Evolutionary conservation across 2,888 invertebrate species (phyloP).

Genomic region (Pheosia tremula): DNA sequence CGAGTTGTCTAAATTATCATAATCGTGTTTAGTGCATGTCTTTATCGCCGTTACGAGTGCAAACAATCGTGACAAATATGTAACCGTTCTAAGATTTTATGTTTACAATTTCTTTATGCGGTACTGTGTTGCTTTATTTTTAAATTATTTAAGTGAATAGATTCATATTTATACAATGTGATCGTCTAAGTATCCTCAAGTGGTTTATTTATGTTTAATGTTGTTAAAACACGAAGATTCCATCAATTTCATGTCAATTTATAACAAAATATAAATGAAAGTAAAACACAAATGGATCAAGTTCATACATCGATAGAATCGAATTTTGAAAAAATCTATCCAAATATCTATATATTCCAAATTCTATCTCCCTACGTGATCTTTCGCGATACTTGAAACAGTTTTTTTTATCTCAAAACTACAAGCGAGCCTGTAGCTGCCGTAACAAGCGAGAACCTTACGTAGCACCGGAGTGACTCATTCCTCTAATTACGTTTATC

Average conservation of each 20-base stretch:
- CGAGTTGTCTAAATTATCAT: constrained; percentile 26
- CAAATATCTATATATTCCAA: too few species aligned
- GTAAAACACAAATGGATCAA: too few species aligned
- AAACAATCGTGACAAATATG: constrained; percentile 13
- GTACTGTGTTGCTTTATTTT: too few species aligned
- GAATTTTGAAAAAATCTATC: neutral
- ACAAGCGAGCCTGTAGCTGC: too few species aligned
- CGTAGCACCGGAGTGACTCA: constrained; percentile 20
- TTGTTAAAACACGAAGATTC: too few species aligned
- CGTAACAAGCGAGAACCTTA: neutral
- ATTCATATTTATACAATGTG: neutral
- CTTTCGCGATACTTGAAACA: too few species aligned
- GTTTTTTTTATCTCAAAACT: neutral
- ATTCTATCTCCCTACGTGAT: too few species aligned
- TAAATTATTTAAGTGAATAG: neutral
- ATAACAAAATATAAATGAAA: too few species aligned
- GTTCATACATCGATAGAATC: too few species aligned
- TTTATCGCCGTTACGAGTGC: constrained; percentile 19
- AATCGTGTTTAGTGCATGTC: constrained; percentile 19
- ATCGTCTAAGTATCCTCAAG: neutral
- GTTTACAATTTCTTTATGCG: too few species aligned
- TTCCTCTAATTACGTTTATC: constrained; percentile 35
- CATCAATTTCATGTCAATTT: too few species aligned
- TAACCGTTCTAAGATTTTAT: neutral
- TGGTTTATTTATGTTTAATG: too few species aligned